Conservation (phyloP, 2,888 invertebrate genomes). For the Spisula solida region DNA sequence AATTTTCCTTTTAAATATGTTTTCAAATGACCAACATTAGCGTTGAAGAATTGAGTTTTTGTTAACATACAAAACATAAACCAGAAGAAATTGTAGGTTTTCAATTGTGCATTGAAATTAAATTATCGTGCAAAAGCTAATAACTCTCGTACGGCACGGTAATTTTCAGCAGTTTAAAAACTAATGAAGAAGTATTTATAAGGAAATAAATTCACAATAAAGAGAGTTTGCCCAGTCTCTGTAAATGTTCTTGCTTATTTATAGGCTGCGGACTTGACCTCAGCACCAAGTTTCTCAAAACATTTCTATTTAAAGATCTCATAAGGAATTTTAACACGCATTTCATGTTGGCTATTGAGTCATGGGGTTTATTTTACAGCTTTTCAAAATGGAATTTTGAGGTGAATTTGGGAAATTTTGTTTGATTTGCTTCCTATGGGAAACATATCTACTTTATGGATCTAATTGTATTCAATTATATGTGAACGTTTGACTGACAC, state of each 20-base stretch:
- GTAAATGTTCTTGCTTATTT: conserved; percentile 17
- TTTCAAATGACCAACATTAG: conserved; percentile 31
- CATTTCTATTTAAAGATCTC: neutral
- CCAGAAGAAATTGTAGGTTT: conserved; percentile 54
- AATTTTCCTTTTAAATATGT: conserved; percentile 30
- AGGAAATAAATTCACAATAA: conserved; percentile 15
- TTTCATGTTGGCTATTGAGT: conserved; percentile 8
- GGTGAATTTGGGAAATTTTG: neutral
- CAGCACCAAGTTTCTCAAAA: neutral
- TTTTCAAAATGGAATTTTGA: neutral
- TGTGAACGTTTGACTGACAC: neutral
- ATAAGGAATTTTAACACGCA: neutral
- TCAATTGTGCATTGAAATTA: conserved; percentile 39
- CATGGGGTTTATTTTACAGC: neutral
- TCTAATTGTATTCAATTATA: conserved; percentile 21
- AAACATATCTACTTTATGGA: neutral
- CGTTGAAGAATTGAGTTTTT: conserved; percentile 21
- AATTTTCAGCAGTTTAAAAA: conserved; percentile 53
- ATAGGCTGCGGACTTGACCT: neutral
- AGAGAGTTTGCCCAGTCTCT: neutral
- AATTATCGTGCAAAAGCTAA: conserved; percentile 46
- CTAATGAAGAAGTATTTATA: conserved; percentile 60
- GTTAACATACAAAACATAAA: conserved; percentile 45
- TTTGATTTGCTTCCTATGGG: neutral
- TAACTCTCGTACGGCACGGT: conserved; percentile 35